Conservation (phyloP, 1,140 invertebrate species). For the Drosophila dunni region DNA sequence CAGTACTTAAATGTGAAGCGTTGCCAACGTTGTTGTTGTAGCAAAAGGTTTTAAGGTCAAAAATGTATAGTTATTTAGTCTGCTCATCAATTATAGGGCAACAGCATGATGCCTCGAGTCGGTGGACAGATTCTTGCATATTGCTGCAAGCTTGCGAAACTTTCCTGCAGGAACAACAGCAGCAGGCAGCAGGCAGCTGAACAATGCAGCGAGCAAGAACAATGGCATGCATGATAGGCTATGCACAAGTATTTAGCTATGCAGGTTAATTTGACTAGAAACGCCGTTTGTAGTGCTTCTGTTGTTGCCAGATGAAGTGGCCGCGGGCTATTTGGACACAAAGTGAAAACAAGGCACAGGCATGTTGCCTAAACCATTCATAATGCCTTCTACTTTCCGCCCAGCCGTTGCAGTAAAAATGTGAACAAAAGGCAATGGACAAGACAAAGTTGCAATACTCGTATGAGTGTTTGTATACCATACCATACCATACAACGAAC, state of each 20-base stretch:
- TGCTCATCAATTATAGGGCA: not conserved
- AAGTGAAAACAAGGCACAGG: slow-evolving; percentile 43
- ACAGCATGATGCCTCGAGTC: slow-evolving; percentile 5
- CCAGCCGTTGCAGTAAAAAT: slow-evolving; percentile 38
- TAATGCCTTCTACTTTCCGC: not conserved
- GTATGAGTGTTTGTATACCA: slow-evolving; percentile 13
- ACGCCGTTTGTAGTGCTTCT: slow-evolving; percentile 47
- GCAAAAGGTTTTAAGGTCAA: not conserved
- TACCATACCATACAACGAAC: slow-evolving; percentile 8
- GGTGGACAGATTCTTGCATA: slow-evolving; percentile 33
- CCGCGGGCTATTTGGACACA: slow-evolving; percentile 56
- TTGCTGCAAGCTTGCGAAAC: slow-evolving; percentile 33
- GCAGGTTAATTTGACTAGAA: slow-evolving; percentile 76
- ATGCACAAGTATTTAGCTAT: slow-evolving; percentile 66
- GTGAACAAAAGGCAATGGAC: slow-evolving; percentile 49
- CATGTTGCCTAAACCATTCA: slow-evolving; percentile 40
- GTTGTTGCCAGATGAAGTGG: slow-evolving; percentile 52
- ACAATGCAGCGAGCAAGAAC: slow-evolving; percentile 42
- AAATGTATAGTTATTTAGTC: not conserved
- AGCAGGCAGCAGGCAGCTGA: slow-evolving; percentile 17
- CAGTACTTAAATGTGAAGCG: not conserved
- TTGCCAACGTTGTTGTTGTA: not conserved
- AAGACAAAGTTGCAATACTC: slow-evolving; percentile 39
- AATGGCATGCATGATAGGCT: slow-evolving; percentile 48
- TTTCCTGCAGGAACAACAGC: slow-evolving; percentile 37